Evolutionary conservation across 2,888 invertebrate genomes (phyloP), one percentile per base, ranked within the genome.

Genomic region (Keiferia lycopersicella): DNA sequence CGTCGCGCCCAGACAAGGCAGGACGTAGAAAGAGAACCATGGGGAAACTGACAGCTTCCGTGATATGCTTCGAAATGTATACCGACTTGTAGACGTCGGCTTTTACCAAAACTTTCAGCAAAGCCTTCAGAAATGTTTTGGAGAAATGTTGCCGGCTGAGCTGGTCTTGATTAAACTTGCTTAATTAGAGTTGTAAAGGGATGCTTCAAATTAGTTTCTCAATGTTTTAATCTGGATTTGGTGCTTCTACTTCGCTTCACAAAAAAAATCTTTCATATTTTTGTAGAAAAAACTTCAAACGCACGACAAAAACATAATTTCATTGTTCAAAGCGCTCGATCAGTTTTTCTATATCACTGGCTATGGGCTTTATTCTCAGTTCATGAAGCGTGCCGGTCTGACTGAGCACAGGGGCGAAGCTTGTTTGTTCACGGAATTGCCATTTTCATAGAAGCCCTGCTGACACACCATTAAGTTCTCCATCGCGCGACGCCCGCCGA

Each of bases 391-490:
- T 83, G 73, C 68, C 71, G 69, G 76, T 74, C 73, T 74, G 71
- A 68, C 67, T 69, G 73, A 72, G 65, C 73, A 73, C 69, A 65
- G 69, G 71, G 75, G 22, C 51, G 14, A 8, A 71, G 80, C 76
- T 80, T 82, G 79, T 82, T 81, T 82, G 77, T 78, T 74, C 77
- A 73, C 77, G 73, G 78, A 82, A 84, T 87, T 83, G 84, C 78
- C 75, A 81, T 82, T 85, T 86, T 84, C 85, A 82, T 80, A 73
- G 72, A 80, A 68, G 73, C 70, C 70, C 70, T 73, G 72, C 73
- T 76, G 73, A 77, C 77, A 77, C 75, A 72, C 71, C 72, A 80
- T 82, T 78, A 82, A 66, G 73, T 69, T 71, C 67, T 69, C 22
- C 22, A 26, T 22, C 51, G 20, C 14, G n/a, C n/a, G n/a, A n/a